Evolutionary conservation across 2,797 vertebrate species (phyloP).

Genomic region (Spondyliosoma cantharus): DNA sequence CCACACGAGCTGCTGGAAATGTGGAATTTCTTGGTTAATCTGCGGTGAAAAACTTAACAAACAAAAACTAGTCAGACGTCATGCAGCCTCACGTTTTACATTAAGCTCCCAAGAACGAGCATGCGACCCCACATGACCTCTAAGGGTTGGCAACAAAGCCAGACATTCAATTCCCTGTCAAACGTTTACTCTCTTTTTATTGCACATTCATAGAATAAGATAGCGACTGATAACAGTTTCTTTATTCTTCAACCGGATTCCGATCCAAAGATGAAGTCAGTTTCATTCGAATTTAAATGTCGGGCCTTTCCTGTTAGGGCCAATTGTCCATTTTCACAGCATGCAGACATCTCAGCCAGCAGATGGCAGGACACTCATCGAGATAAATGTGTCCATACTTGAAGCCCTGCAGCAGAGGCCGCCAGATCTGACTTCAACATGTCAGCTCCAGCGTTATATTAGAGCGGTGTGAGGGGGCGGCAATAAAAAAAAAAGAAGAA

Average conservation of each 20-base stretch:
- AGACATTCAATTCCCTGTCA: neutral
- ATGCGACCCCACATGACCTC: neutral
- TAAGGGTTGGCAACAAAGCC: neutral
- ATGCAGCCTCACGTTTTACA: too few relatives aligned
- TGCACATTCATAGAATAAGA: neutral
- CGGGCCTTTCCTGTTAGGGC: neutral
- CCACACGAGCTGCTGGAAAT: neutral
- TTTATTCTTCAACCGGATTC: neutral
- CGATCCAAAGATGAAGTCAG: neutral
- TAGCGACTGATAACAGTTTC: neutral
- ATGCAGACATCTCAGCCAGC: slow-evolving; percentile 7
- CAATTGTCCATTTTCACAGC: neutral
- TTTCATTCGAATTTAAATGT: neutral
- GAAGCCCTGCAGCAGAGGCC: slow-evolving; percentile 48
- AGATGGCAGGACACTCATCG: slow-evolving; percentile 47
- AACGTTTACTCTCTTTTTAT: slow-evolving; percentile 24
- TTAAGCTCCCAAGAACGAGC: neutral
- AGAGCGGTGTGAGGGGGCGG: neutral
- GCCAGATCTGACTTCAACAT: slow-evolving; percentile 20
- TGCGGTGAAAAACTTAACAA: neutral
- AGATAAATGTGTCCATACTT: neutral
- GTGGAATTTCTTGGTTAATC: slow-evolving; percentile 4
- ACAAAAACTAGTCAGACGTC: neutral
- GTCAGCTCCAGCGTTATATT: neutral
- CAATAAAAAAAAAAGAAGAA: neutral